These are phyloP conservation scores for Musca vetustissima DNA, from an alignment of 1,140 invertebrate genomes.

Conservation along the genomic window DNA sequence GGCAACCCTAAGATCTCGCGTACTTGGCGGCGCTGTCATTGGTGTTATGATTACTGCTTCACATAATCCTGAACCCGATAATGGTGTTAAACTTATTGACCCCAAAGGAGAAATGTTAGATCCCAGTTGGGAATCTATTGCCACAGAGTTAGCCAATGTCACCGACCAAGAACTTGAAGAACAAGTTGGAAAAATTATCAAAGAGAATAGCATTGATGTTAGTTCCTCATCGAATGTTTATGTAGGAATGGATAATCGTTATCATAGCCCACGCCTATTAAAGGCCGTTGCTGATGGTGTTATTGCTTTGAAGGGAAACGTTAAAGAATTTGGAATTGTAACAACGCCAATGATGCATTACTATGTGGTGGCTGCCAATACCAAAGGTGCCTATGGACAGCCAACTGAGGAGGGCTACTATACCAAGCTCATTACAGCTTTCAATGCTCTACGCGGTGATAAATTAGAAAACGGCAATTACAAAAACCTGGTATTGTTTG, in stretches of 20 bases:
- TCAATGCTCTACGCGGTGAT: conserved; percentile 67
- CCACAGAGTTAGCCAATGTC: conserved; percentile 82
- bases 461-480: conserved; percentile 65
- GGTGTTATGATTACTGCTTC: conserved; percentile 99
- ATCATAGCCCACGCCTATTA: conserved; percentile 67
- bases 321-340: conserved; percentile 73
- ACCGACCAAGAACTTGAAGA: conserved; percentile 58
- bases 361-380: conserved; percentile 76
- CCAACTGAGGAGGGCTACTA: conserved; percentile 79
- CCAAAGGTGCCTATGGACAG: conserved; percentile 65
- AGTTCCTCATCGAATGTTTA: conserved; percentile 56
- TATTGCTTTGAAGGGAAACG: conserved; percentile 62
- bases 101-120: conserved; percentile 96
- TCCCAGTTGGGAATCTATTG: conserved; percentile 84
- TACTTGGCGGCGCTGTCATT: conserved; percentile 75
- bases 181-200: conserved; percentile 60
- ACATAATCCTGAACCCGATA: conserved; percentile 95
- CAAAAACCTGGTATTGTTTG: conserved; percentile 70
- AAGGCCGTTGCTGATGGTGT: conserved; percentile 72
- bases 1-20: conserved; percentile 82
- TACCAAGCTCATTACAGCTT: conserved; percentile 78
- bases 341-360: conserved; percentile 92
- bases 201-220: conserved; percentile 69
- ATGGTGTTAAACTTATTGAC: conserved; percentile 96
- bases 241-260: conserved; percentile 63